Base-by-base conservation (phyloP, 2,797 vertebrate species). In the Streptopelia turtur region DNA sequence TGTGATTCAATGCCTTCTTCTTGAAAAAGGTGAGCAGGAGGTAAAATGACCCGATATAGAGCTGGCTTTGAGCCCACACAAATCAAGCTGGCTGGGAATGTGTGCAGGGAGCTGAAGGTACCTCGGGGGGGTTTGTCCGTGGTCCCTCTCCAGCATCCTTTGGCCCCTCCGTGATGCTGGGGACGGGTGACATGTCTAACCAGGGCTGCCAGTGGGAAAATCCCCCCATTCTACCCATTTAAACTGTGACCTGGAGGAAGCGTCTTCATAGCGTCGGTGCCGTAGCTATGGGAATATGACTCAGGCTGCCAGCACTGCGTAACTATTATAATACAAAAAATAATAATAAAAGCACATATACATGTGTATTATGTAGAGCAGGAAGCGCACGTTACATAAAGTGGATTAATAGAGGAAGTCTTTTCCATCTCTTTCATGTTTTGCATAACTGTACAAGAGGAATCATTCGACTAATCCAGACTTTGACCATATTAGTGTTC, bases 391-490 rank as follows among this genome's bases (percentile, higher is more conserved):
- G 5, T 97, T 96, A 84, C 63, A 31, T 97, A 95, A 95, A 96
- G 55, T 75, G 77, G 94, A 94, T 97, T 97, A 94, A 52, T 75
- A 71, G 66, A 94, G 89, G 89, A 96, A 96, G 75, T 83, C 93
- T 96, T 95, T 96, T 89, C 90, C 90, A 79, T 95, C 63, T 88
- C 93, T 93, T 95, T 95, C 43, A 91, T 82, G 85, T 94, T 96
- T 96, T 95, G 95, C 93, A 84, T 96, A 96, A 97, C 91, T 77
- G 86, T 86, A 84, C 88, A 77, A 94, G 95, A 90, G 94, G 83
- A 96, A 95, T 93, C 9, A 0, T 83, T 96, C 3, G 2, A 0
- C 90, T 95, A 96, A 94, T 97, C 95, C 95, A 85, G 96, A 94
- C 91, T 96, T 97, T 90, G 95, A 84, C 85, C 93, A 88, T 90